A percentile compares a stretch with the other conserved stretches of the same genome.
Evolutionary conservation across 2,888 invertebrate species (phyloP).

Genomic region (Aspidiotus rigidus): DNA sequence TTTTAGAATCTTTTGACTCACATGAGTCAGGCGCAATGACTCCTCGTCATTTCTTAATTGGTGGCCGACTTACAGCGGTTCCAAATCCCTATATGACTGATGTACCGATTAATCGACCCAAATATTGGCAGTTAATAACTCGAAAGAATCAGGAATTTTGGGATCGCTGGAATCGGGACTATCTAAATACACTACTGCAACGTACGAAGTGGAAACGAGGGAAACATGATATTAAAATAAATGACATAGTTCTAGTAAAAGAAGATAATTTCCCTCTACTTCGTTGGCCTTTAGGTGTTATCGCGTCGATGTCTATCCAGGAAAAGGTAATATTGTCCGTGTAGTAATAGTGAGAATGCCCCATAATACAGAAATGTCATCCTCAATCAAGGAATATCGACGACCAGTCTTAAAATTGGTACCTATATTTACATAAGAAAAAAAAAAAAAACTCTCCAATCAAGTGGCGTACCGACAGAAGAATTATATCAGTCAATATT

Average conservation of each 20-base stretch:
- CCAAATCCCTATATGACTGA: constrained; percentile 38
- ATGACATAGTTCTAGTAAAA: background rate
- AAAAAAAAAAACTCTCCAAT: too few species aligned
- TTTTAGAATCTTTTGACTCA: background rate
- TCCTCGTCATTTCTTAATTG: constrained; percentile 40
- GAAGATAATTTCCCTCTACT: background rate
- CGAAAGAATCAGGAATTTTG: background rate
- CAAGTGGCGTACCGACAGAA: too few species aligned
- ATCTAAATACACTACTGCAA: background rate
- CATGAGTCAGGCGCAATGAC: background rate
- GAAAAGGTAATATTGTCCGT: too few species aligned
- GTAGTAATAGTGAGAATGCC: too few species aligned
- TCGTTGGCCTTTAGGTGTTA: background rate
- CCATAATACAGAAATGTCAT: too few species aligned
- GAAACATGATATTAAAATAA: background rate
- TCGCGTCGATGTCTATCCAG: too few species aligned
- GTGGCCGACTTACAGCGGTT: constrained; percentile 37
- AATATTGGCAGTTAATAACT: background rate
- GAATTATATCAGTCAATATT: too few species aligned
- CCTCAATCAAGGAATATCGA: too few species aligned
- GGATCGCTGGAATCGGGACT: background rate
- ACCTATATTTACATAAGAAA: too few species aligned
- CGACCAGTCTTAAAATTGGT: too few species aligned
- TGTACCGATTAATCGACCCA: constrained; percentile 10
- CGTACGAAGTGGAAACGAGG: background rate